Percentiles rank a stretch among this genome's conserved stretches.
These are phyloP conservation scores for Araneus ventricosus DNA, from an alignment of 1,140 invertebrate species.

Conservation along the genomic window DNA sequence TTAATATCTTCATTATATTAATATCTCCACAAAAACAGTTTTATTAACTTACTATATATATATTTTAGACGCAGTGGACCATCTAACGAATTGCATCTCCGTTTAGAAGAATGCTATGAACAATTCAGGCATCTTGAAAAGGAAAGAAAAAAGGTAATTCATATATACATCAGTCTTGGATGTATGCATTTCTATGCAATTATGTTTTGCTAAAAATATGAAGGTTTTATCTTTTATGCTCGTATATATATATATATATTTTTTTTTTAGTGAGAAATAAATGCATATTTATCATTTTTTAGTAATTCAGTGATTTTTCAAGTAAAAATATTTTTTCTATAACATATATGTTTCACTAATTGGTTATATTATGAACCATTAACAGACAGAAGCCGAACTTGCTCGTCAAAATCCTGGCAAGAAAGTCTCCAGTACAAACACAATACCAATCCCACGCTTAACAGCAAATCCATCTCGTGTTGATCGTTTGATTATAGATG, in stretches of 20 bases:
- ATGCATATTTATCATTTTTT: not conserved
- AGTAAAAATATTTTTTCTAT: not conserved
- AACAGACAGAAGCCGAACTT: conserved; percentile 88
- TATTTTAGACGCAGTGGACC: conserved; percentile 82
- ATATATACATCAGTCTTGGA: not conserved
- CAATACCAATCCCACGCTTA: conserved; percentile 88
- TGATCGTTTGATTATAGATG: conserved; percentile 90
- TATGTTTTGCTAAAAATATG: not conserved
- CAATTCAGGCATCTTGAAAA: conserved; percentile 91
- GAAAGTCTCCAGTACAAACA: conserved; percentile 90
- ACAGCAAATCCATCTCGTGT: conserved; percentile 90
- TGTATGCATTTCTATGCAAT: not conserved
- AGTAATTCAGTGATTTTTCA: not conserved
- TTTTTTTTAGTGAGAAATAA: too few relatives aligned
- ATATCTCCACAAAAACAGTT: not conserved
- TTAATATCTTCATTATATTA: not conserved
- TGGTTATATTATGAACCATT: not conserved
- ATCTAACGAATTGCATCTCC: conserved; percentile 86
- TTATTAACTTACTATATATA: not conserved
- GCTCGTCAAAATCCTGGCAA: conserved; percentile 90
- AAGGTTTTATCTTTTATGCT: too few relatives aligned
- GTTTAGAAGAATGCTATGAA: conserved; percentile 89
- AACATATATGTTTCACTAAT: not conserved
- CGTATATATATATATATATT: too few relatives aligned
- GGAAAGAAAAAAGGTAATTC: conserved; percentile 87